Conservation (phyloP, 2,113 vertebrate genomes). For the Rattus rattus region DNA sequence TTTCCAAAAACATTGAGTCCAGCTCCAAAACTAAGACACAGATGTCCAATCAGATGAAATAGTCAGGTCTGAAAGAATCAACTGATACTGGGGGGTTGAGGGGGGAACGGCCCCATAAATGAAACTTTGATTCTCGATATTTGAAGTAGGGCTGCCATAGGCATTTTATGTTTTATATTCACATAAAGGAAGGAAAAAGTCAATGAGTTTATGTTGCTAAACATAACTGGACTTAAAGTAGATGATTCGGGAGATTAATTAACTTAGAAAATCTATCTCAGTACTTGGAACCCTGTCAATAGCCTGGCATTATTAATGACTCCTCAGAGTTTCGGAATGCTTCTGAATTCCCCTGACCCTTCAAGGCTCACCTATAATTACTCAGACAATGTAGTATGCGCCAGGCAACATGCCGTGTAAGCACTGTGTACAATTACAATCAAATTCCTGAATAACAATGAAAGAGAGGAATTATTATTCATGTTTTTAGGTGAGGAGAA, state of each 20-base stretch:
- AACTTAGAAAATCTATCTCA: slow-evolving; percentile 62
- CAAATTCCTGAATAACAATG: neutral
- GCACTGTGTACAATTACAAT: neutral
- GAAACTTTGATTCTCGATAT: neutral
- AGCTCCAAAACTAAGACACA: neutral
- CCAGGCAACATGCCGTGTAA: neutral
- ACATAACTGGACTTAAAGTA: slow-evolving; percentile 51
- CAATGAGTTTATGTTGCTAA: slow-evolving; percentile 50
- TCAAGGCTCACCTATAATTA: slow-evolving; percentile 60
- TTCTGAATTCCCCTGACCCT: slow-evolving; percentile 48
- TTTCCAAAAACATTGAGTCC: neutral
- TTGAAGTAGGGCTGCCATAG: neutral
- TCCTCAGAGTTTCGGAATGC: slow-evolving; percentile 53
- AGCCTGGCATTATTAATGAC: slow-evolving; percentile 66
- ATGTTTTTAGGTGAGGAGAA: neutral
- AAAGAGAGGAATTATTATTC: neutral
- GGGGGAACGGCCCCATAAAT: neutral
- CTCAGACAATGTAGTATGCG: neutral
- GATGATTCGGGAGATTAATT: slow-evolving; percentile 62
- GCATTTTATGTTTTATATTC: neutral
- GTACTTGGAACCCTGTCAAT: slow-evolving; percentile 61
- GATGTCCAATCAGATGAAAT: neutral
- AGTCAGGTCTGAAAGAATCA: neutral
- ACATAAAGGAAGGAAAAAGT: slow-evolving; percentile 41
- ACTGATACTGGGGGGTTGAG: accelerated